Conservation (phyloP, 2,797 vertebrate species). For the Pipistrellus kuhlii region DNA sequence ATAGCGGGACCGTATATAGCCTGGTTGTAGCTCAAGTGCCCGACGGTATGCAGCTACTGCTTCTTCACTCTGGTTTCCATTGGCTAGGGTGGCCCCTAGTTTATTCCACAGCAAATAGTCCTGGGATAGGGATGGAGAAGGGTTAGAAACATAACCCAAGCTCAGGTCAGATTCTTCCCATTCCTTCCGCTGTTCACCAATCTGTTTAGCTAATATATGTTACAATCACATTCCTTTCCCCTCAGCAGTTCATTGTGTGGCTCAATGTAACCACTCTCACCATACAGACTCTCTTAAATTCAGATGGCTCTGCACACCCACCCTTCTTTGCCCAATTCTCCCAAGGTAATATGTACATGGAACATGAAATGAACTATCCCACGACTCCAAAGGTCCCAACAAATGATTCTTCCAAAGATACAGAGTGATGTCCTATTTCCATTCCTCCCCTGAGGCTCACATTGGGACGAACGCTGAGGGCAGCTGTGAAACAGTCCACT, state of each 20-base stretch:
- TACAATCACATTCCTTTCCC: neutral
- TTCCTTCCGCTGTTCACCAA: neutral
- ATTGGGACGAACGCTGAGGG: slow-evolving; percentile 89
- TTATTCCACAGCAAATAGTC: slow-evolving; percentile 99
- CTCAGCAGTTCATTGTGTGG: neutral
- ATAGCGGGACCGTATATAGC: slow-evolving; percentile 98
- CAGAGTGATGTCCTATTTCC: slow-evolving; percentile 48
- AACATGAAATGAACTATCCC: neutral
- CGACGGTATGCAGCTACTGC: slow-evolving; percentile 96
- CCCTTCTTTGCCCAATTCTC: neutral
- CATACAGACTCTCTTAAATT: neutral
- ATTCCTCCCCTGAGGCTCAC: slow-evolving; percentile 81
- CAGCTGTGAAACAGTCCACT: slow-evolving; percentile 97
- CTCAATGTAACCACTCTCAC: neutral
- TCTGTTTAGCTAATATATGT: neutral
- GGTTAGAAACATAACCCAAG: neutral
- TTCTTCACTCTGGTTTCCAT: slow-evolving; percentile 97
- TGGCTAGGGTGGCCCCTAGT: slow-evolving; percentile 96
- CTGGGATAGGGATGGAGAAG: slow-evolving; percentile 82
- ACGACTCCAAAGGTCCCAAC: neutral
- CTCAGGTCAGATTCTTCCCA: neutral
- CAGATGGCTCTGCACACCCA: neutral
- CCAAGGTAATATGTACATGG: neutral
- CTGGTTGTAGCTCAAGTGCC: slow-evolving; percentile 96
- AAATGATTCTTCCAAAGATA: neutral